Evolutionary conservation across 2,113 vertebrate genomes (phyloP).

Genomic region (Pampusana beccarii): DNA sequence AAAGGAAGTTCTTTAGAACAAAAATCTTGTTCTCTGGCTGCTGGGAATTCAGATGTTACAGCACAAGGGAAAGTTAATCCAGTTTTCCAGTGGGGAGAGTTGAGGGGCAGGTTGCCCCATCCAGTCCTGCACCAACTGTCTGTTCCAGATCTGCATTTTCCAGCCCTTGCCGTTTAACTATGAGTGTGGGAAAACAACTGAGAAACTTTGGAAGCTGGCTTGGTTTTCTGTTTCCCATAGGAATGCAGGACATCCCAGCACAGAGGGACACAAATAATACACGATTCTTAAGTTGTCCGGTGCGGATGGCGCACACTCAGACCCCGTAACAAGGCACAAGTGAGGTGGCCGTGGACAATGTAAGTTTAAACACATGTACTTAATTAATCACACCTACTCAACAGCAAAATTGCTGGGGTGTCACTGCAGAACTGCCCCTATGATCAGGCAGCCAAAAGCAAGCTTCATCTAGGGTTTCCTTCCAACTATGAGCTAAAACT

Average conservation of each 20-base stretch:
- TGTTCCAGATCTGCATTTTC: neutral
- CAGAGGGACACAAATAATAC: neutral
- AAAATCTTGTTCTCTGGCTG: conserved; percentile 3
- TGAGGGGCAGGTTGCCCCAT: neutral
- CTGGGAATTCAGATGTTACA: conserved; percentile 30
- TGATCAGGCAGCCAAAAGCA: neutral
- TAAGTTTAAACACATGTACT: neutral
- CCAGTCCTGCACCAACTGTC: neutral
- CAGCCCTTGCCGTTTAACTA: neutral
- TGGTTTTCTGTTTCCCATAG: neutral
- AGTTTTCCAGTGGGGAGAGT: neutral
- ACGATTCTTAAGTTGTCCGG: neutral
- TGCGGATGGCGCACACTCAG: neutral
- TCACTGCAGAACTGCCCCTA: neutral
- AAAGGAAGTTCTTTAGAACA: conserved; percentile 13
- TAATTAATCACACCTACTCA: neutral
- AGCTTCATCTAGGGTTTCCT: neutral
- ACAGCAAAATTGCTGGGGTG: neutral
- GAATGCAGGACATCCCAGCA: neutral
- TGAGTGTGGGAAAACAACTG: neutral
- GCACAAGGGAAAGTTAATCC: neutral
- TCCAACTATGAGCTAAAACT: neutral
- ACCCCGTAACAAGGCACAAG: neutral
- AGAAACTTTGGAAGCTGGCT: neutral
- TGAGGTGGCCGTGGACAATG: neutral